These are phyloP conservation scores for Epinephelus fuscoguttatus DNA, from an alignment of 2,113 vertebrate genomes.

Conservation along the genomic window DNA sequence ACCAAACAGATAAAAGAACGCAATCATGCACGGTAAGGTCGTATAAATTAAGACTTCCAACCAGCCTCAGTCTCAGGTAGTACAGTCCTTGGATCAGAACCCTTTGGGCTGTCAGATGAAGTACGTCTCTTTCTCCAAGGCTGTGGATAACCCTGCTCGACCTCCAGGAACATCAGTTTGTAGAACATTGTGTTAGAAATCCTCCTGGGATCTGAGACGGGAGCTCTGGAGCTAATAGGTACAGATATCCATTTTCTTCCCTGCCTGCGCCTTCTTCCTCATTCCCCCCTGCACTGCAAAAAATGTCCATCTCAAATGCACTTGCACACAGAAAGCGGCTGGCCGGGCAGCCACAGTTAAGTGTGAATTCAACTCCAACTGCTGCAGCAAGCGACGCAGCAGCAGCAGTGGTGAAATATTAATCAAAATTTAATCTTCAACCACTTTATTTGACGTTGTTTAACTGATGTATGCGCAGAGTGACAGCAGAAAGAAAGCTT, in stretches of 20 bases:
- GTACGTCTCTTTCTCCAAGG: slow-evolving; percentile 67
- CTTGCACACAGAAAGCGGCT: slow-evolving; percentile 29
- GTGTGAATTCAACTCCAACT: neutral
- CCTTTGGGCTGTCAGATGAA: slow-evolving; percentile 71
- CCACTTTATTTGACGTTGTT: neutral
- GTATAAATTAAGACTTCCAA: slow-evolving; percentile 13
- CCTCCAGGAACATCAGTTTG: slow-evolving; percentile 81
- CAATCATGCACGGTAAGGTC: neutral
- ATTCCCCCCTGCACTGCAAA: slow-evolving; percentile 69
- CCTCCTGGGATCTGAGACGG: slow-evolving; percentile 70
- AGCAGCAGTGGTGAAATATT: neutral
- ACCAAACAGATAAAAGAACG: neutral
- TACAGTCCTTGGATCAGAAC: slow-evolving; percentile 61
- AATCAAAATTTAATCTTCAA: neutral
- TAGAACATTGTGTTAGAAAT: slow-evolving; percentile 79
- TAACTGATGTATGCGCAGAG: neutral
- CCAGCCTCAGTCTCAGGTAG: slow-evolving; percentile 2
- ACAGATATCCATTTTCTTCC: slow-evolving; percentile 83
- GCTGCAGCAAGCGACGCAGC: neutral
- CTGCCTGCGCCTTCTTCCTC: slow-evolving; percentile 74
- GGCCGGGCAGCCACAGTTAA: neutral
- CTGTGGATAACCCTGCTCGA: slow-evolving; percentile 74
- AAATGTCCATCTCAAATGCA: slow-evolving; percentile 62
- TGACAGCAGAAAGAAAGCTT: neutral
- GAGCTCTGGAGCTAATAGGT: slow-evolving; percentile 81